A percentile compares a stretch with the other conserved stretches of the same genome.
phyloP scores from a whole-genome alignment of 2,888 invertebrate species.

The Ariolimax columbianus region DNA sequence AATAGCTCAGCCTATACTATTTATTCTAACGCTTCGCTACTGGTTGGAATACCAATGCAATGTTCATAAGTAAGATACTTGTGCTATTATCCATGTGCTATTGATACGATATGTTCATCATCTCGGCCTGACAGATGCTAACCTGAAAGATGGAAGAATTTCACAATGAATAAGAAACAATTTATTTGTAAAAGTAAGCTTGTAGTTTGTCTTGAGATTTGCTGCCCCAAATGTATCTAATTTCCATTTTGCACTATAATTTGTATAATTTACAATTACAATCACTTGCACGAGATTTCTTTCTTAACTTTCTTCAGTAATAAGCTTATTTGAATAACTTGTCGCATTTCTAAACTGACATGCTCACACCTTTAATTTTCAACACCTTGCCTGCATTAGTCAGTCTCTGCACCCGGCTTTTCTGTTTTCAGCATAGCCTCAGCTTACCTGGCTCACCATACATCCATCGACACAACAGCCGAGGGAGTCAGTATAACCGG shows the following conservation, averaged over 20 bases:
- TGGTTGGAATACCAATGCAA: no score
- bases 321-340: background rate
- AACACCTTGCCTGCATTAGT: background rate
- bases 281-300: background rate
- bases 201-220: background rate
- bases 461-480: slow-evolving; percentile 86
- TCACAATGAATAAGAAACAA: background rate
- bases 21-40: no score
- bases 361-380: background rate
- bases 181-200: background rate
- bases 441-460: slow-evolving; percentile 98
- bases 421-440: slow-evolving; percentile 89
- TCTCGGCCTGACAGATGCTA: background rate
- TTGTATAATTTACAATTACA: background rate
- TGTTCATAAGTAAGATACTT: no score
- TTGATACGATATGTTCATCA: no score
- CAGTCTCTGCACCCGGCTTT: background rate
- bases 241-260: background rate
- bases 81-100: no score
- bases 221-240: background rate
- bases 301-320: background rate
- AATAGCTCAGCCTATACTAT: no score
- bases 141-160: background rate
- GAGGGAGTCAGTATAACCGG: slow-evolving; percentile 86
- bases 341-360: background rate